Percentiles rank a stretch among this genome's conserved stretches.
Conservation (phyloP, 2,888 invertebrate species). For the Cryptus armator region DNA sequence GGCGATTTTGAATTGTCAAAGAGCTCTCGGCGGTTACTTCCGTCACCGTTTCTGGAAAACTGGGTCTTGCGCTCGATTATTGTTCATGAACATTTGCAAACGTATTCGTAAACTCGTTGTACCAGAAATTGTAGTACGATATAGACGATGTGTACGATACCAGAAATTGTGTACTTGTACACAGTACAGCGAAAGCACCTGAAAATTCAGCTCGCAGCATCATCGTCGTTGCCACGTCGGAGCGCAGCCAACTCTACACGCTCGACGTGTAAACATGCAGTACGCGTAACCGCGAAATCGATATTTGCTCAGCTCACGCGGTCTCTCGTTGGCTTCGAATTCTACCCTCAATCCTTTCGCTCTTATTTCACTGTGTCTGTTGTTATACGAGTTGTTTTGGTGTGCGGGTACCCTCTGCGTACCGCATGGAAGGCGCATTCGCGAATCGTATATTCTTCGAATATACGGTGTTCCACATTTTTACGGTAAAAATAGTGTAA, state of each 20-base stretch:
- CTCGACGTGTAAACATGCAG: conserved; percentile 19
- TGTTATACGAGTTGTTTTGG: neutral
- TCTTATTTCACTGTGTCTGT: conserved; percentile 46
- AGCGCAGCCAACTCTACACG: neutral
- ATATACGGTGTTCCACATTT: too few species aligned
- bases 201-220: conserved; percentile 46
- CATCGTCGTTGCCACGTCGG: conserved; percentile 8
- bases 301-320: conserved; percentile 82
- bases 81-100: neutral
- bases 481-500: too few species aligned
- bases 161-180: conserved; percentile 18
- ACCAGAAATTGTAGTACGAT: neutral
- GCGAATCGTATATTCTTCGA: too few species aligned
- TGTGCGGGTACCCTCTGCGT: too few species aligned
- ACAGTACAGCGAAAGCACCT: conserved; percentile 35
- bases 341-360: conserved; percentile 69
- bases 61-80: conserved; percentile 37
- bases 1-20: conserved; percentile 44
- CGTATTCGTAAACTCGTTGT: neutral
- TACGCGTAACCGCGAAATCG: conserved; percentile 79
- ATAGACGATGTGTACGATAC: neutral
- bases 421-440: too few species aligned
- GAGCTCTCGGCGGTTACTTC: conserved; percentile 34
- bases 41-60: conserved; percentile 37
- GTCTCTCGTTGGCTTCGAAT: conserved; percentile 75